phyloP scores from a whole-genome alignment of 2,797 vertebrate genomes.

The Platyrinchus mystaceus region DNA sequence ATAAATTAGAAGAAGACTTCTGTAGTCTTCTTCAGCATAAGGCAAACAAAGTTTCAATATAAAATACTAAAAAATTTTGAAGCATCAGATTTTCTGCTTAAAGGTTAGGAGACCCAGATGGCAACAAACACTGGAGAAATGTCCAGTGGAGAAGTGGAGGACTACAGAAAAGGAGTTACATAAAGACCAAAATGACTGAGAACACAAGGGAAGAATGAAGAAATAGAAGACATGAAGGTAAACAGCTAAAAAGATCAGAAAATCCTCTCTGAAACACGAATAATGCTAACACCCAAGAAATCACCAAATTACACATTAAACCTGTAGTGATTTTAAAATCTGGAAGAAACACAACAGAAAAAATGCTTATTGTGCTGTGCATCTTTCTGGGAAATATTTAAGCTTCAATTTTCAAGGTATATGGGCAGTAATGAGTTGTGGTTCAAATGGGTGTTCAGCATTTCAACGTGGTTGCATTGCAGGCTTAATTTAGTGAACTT shows the following conservation, averaged over 20 bases:
- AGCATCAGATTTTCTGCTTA: background rate
- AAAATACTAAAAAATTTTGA: background rate
- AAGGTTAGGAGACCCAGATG: background rate
- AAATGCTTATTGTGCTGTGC: background rate
- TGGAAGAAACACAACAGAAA: background rate
- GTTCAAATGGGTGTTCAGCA: background rate
- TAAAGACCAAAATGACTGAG: background rate
- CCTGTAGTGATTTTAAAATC: background rate
- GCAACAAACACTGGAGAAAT: background rate
- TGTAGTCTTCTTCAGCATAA: background rate
- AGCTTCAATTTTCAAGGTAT: background rate
- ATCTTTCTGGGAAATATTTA: background rate
- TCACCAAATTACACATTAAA: background rate
- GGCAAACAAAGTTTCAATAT: background rate
- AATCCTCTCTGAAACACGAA: background rate
- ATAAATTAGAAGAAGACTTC: background rate
- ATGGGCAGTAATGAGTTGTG: background rate
- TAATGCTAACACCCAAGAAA: background rate
- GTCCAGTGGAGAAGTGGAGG: background rate
- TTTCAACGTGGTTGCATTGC: background rate
- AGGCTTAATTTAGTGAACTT: background rate
- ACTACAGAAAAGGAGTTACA: background rate
- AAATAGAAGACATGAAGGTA: background rate
- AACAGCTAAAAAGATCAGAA: background rate
- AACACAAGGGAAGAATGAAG: background rate